Evolutionary conservation across 2,888 invertebrate genomes (phyloP).

Genomic region (Trilocha varians): DNA sequence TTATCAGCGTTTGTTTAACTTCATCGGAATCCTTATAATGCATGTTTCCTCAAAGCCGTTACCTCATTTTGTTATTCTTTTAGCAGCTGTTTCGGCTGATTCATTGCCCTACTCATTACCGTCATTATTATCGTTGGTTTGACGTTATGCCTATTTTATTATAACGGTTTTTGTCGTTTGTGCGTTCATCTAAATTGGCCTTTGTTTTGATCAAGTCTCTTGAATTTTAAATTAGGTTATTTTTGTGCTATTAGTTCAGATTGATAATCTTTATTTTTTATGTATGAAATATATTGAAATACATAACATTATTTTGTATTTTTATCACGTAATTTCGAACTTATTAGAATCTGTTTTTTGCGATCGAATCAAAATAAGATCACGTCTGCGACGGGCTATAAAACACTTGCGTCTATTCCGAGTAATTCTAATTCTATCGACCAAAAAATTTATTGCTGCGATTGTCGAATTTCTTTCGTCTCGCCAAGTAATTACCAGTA

Average conservation of each 20-base stretch:
- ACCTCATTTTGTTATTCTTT: not conserved
- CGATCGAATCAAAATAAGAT: no score
- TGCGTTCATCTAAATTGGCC: not conserved
- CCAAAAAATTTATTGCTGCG: no score
- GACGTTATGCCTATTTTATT: not conserved
- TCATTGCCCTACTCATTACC: slow-evolving; percentile 2
- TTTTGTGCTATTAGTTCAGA: no score
- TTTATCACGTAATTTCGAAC: no score
- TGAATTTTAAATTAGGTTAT: not conserved
- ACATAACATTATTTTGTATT: no score
- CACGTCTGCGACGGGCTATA: no score
- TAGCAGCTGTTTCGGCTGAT: not conserved
- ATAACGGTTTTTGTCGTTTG: not conserved
- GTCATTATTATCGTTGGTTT: not conserved
- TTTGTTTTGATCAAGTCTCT: not conserved
- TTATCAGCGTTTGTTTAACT: no score
- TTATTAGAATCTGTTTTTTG: no score
- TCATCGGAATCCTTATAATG: not conserved
- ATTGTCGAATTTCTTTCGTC: not conserved
- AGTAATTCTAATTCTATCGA: no score
- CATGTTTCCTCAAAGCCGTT: not conserved
- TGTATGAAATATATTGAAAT: no score
- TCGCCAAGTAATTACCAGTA: not conserved
- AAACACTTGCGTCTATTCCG: no score
- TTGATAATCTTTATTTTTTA: no score